These are phyloP conservation scores for Megaleporinus macrocephalus DNA, from an alignment of 2,113 vertebrate genomes.

Conservation along the genomic window DNA sequence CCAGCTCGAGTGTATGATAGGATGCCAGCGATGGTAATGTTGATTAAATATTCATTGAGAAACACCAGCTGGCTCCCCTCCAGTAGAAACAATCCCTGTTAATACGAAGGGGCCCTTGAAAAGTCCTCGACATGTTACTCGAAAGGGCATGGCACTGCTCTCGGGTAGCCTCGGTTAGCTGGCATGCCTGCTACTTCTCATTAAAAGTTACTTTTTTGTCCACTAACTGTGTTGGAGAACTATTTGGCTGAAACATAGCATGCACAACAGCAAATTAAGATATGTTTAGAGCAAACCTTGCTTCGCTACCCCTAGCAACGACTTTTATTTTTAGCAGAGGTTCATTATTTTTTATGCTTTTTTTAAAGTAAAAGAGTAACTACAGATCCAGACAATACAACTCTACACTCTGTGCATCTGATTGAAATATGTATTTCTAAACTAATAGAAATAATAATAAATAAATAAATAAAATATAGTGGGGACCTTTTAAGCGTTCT, in stretches of 20 bases:
- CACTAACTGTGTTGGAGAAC: background rate
- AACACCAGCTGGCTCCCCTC: constrained; percentile 56
- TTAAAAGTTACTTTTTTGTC: constrained; percentile 25
- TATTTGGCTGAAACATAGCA: background rate
- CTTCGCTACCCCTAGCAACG: too few relatives aligned
- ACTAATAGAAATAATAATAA: too few relatives aligned
- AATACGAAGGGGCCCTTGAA: constrained; percentile 55
- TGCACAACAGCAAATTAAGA: background rate
- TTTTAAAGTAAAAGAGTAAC: too few relatives aligned
- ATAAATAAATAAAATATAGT: too few relatives aligned
- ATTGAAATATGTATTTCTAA: too few relatives aligned
- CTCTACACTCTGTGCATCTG: too few relatives aligned
- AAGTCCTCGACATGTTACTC: constrained; percentile 44
- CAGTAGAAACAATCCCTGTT: constrained; percentile 57
- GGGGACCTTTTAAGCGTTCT: too few relatives aligned
- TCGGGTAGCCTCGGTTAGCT: constrained; percentile 25
- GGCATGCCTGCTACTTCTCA: constrained; percentile 23
- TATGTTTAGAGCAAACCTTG: background rate
- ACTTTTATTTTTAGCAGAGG: too few relatives aligned
- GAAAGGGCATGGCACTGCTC: constrained; percentile 17
- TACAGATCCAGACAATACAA: too few relatives aligned
- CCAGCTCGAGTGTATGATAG: constrained; percentile 36
- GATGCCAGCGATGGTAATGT: constrained; percentile 56
- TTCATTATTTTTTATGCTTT: too few relatives aligned
- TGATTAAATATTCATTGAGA: constrained; percentile 68